A percentile compares a stretch with the other conserved stretches of the same genome.
Conservation (phyloP, 92 coral and sea anemone genomes). For the Porites evermanni region DNA sequence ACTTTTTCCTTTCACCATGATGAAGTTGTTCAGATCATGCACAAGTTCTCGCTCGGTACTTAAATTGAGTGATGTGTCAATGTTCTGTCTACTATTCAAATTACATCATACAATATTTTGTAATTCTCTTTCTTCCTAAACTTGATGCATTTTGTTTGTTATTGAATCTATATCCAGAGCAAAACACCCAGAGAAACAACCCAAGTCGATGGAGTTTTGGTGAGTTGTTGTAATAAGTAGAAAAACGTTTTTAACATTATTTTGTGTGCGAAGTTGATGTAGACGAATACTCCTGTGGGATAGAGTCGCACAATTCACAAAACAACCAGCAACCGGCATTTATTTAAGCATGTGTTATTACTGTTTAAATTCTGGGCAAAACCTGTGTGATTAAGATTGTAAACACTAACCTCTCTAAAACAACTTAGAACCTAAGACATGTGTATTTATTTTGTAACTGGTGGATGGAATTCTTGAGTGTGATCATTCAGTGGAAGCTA, state of each 20-base stretch:
- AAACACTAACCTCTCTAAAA: background rate
- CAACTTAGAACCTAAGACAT: background rate
- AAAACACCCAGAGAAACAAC: constrained; percentile 36
- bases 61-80: background rate
- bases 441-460: background rate
- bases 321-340: background rate
- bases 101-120: too few species aligned
- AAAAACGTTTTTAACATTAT: background rate
- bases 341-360: background rate
- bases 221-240: constrained; percentile 21
- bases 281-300: background rate
- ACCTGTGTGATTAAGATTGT: background rate
- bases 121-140: constrained; percentile 4
- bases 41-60: constrained; percentile 33
- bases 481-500: constrained; percentile 1
- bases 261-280: background rate
- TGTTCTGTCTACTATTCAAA: constrained; percentile 7
- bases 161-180: constrained; percentile 3
- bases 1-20: constrained; percentile 11
- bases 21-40: constrained; percentile 34
- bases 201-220: constrained; percentile 59
- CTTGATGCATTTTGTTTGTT: background rate
- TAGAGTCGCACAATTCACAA: background rate
- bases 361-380: background rate
- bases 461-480: background rate